phyloP scores from a whole-genome alignment of 2,797 vertebrate species.

The Graptemys geographica region DNA sequence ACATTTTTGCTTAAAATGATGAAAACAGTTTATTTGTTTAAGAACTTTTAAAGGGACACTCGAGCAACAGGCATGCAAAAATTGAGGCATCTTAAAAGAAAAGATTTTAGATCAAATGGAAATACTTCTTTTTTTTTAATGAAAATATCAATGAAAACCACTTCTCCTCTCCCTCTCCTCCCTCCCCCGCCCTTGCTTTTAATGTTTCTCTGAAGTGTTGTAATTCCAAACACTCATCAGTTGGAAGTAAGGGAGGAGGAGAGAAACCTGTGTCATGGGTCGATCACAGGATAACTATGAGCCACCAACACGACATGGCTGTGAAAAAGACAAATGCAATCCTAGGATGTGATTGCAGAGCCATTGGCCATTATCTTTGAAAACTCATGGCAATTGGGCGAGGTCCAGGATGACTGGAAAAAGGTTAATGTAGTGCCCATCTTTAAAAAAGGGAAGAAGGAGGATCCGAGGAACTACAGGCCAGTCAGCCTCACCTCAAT shows the following conservation, averaged over 20 bases:
- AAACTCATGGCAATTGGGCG: too few relatives aligned
- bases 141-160: background rate
- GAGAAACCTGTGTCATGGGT: background rate
- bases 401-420: too few relatives aligned
- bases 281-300: background rate
- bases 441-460: too few relatives aligned
- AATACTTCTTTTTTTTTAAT: background rate
- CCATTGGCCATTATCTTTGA: too few relatives aligned
- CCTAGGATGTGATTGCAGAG: too few relatives aligned
- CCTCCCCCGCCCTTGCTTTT: background rate
- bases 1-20: background rate
- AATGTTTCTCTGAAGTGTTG: background rate
- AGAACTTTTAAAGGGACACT: background rate
- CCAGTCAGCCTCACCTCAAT: too few relatives aligned
- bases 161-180: rapidly evolving
- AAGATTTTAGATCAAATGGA: background rate
- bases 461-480: too few relatives aligned
- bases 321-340: too few relatives aligned
- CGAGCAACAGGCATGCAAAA: background rate
- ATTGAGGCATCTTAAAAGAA: background rate
- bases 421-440: too few relatives aligned
- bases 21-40: background rate
- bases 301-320: too few relatives aligned
- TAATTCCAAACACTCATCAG: background rate
- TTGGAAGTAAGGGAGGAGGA: background rate